Evolutionary conservation across 2,888 invertebrate species (phyloP).

Genomic region (Parascotia fuliginaria): DNA sequence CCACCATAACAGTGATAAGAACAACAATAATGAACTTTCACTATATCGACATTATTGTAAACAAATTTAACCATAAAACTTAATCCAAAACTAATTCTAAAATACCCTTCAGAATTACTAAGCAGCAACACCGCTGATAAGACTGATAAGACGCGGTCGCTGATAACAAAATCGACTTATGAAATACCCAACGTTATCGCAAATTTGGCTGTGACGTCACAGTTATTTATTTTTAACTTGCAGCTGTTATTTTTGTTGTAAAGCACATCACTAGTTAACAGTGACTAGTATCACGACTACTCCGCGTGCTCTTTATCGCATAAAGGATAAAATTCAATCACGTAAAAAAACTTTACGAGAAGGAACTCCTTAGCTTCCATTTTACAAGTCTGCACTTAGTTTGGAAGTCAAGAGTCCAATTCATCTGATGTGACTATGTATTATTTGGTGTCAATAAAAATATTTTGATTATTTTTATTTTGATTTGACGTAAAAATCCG

Average conservation of each 20-base stretch:
- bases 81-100: slow-evolving; percentile 8
- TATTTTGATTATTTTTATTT: too few relatives aligned
- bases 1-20: too few relatives aligned
- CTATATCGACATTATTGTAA: neutral
- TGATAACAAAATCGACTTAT: slow-evolving; percentile 28
- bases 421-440: too few relatives aligned
- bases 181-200: slow-evolving; percentile 40
- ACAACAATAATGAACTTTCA: neutral
- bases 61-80: slow-evolving; percentile 5
- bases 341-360: too few relatives aligned
- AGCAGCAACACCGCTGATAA: slow-evolving; percentile 4
- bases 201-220: slow-evolving; percentile 10
- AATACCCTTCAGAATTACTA: slow-evolving; percentile 6
- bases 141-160: slow-evolving; percentile 15
- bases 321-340: too few relatives aligned
- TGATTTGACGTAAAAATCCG: too few relatives aligned
- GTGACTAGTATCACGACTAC: too few relatives aligned
- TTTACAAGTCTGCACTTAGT: too few relatives aligned
- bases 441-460: too few relatives aligned
- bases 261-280: neutral
- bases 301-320: too few relatives aligned
- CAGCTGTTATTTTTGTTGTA: slow-evolving; percentile 3
- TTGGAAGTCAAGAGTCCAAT: too few relatives aligned
- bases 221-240: slow-evolving; percentile 8
- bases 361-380: too few relatives aligned